These are phyloP conservation scores for Melanchra persicariae DNA, from an alignment of 2,888 invertebrate genomes.

Conservation along the genomic window DNA sequence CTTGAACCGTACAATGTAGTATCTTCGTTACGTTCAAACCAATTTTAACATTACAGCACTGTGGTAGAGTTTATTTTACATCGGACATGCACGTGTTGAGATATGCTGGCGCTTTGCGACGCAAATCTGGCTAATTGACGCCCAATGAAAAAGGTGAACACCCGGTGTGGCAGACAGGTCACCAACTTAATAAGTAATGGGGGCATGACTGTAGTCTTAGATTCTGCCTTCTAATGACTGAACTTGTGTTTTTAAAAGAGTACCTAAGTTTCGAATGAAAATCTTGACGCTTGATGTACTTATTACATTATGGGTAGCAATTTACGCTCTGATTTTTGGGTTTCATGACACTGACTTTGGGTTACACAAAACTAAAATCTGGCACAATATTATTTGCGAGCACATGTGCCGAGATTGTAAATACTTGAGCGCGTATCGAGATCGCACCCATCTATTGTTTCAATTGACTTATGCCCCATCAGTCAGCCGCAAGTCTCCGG, in stretches of 20 bases:
- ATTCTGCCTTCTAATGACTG: not conserved
- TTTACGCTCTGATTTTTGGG: no score
- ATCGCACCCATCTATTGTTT: slow-evolving; percentile 87
- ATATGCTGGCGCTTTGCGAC: slow-evolving; percentile 58
- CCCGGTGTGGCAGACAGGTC: slow-evolving; percentile 63
- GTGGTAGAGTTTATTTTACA: slow-evolving; percentile 54
- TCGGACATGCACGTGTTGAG: slow-evolving; percentile 12
- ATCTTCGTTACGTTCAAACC: slow-evolving; percentile 31
- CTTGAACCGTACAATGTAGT: slow-evolving; percentile 63
- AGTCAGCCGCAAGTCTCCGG: slow-evolving; percentile 77
- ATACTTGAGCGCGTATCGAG: slow-evolving; percentile 49
- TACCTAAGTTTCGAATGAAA: no score
- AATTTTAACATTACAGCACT: slow-evolving; percentile 35
- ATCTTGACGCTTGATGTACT: no score
- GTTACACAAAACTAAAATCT: slow-evolving; percentile 2
- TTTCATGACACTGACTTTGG: not conserved
- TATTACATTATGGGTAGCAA: not conserved
- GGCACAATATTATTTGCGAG: slow-evolving; percentile 18
- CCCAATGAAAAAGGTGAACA: slow-evolving; percentile 72
- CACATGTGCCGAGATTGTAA: slow-evolving; percentile 31
- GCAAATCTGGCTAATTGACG: slow-evolving; percentile 74
- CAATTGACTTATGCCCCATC: slow-evolving; percentile 81
- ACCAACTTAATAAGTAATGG: slow-evolving; percentile 37
- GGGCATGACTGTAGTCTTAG: not conserved
- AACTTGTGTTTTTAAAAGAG: no score